Base-by-base conservation (phyloP, 2,113 vertebrate species). In the Sitta europaea region DNA sequence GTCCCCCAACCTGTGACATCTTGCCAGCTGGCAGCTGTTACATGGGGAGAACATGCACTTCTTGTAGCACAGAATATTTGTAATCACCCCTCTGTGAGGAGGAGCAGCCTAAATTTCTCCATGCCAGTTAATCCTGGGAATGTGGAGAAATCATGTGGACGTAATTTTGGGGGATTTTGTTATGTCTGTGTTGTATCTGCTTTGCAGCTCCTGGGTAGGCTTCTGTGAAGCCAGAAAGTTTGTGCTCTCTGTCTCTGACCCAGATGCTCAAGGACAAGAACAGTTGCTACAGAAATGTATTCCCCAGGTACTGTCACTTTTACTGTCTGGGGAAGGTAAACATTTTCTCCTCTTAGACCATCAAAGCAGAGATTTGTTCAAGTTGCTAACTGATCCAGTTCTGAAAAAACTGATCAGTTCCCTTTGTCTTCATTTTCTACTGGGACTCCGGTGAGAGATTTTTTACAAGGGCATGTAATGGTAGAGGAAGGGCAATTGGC, bases 1-100 rank as follows among this genome's bases (percentile, higher is more conserved):
- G 17, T 17, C 6, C 27, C 14, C 24, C 0, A 0, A 24, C 55
- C 48, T 48, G 61, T 57, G 67, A 23, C 58, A 54, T 14, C 28
- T 67, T 84, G 24, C 18, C 57, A 63, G 8, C 53, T 63, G 85
- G 58, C 77, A 66, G 20, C 3, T 68, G 33, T 51, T 42, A 42
- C 10, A 2, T 35, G 40, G 31, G 27, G 13, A 55, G 20, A 55
- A 72, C 21, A 6, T 4, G 20, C 11, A 47, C 17, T n/a, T 68
- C 25, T 50, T 47, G 2, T 5, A 42, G 14, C 17, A 67, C 3
- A 27, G 24, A 16, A 9, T 51, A 63, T 63, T 76, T 68, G 24
- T 11, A 24, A 38, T 55, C 40, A 82, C 3, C 18, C 4, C 5
- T 65, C 14, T 7, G 11, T 29, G 23, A 79, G 16, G 18, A 54